Evolutionary conservation across 2,113 vertebrate species (phyloP), one percentile per base, ranked within the genome.

Genomic region (Ellobius talpinus): DNA sequence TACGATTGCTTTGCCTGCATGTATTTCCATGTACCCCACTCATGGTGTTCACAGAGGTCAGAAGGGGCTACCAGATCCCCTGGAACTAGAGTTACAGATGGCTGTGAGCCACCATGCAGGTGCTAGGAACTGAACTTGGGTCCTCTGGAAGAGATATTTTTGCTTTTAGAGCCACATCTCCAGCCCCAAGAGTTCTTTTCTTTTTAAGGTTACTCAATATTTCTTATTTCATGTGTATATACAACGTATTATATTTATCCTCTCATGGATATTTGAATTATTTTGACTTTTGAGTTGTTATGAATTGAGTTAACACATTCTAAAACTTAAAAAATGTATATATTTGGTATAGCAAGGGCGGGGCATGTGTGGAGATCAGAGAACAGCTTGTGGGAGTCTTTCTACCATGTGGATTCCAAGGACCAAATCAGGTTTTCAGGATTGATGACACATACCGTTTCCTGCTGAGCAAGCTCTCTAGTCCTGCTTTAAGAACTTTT

Each of bases 231-330:
- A n/a, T 26, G 12, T 76, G 21, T 39, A 24, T 1, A 92, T 29
- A 66, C 1, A 42, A 55, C 74, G 74, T 33, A 19, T 24, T 58
- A 26, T 21, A 24, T 47, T 94, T 61, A 68, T 42, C 87, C 89
- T 4, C 26, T 92, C 13, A 77, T 26, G n/a, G n/a, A 66, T 3
- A 72, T 84, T 21, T 77, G 68, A 58, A 63, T 82, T 86, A 14
- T 79, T 90, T 74, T 81, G 26, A 61, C 63, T 61, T 94, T 90
- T 94, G 89, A 66, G 24, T 26, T 90, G 23, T 70, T 76, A 19
- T 82, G 73, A 66, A 70, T 91, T n/a, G 36, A 72, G n/a, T 72
- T 19, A 78, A 87, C 16, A 89, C 47, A 52, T 14, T 72, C 26
- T 86, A 47, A 45, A 21, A 47, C 39, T 72, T 21, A 4, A 72